Evolutionary conservation across 92 coral and sea anemone species (phyloP), one percentile per base, ranked within the genome.

Genomic region (Paramuricea clavata): DNA sequence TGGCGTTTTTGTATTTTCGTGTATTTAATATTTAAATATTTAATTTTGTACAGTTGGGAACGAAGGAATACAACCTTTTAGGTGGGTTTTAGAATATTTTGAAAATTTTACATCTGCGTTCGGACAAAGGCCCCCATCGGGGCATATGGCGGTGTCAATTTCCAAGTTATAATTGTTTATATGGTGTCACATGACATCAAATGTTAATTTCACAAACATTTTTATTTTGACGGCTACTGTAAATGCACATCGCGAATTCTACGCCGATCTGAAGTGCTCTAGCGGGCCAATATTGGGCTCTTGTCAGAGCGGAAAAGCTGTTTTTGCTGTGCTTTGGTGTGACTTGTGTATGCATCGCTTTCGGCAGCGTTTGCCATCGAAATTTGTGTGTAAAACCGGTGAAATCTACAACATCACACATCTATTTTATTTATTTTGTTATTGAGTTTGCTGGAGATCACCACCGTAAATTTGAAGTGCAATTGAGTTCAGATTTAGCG

Each of bases 201-300:
- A 54, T 54, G 62, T 54, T 54, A 54, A 54, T 54, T 6, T 54
- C 26, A 54, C 62, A 54, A 54, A 23, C 1, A 54, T 54, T 54
- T 19, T 17, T 19, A 54, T 54, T 54, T 54, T 54, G 62, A 19
- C 25, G 7, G 62, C 62, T 54, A 39, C 44, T 4, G 44, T 39
- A 54, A 54, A 17, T 47, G 54, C 62, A 19, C 62, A 54, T 19
- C 26, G 62, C 62, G 22, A 54, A 54, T 54, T 54, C 0, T 17
- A 2, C 3, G 62, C 21, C 23, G 62, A 19, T 54, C 26, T 19
- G 26, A 54, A 3, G 62, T 54, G 62, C 62, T 21, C 0, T 10
- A 54, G 21, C 23, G 27, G 62, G 11, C 62, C 62, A 54, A 65
- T 65, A 65, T 65, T 65, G 41, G 72, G 5, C 72, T 54, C 72